A percentile compares a stretch with the other conserved stretches of the same genome.
phyloP scores from a whole-genome alignment of 2,888 invertebrate genomes.

The Pachymerium ferrugineum region DNA sequence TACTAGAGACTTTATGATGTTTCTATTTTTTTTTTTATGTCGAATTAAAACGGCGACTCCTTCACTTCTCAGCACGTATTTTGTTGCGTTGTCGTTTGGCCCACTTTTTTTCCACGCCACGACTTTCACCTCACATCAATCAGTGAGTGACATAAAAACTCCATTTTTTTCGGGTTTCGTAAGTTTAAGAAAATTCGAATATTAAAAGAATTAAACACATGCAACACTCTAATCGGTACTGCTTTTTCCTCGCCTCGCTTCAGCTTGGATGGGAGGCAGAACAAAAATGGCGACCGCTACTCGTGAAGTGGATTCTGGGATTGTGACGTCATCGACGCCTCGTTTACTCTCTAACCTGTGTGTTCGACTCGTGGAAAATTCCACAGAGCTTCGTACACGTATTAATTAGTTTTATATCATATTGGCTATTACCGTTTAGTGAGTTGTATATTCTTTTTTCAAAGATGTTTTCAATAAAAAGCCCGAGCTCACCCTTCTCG shows the following conservation, averaged over 20 bases:
- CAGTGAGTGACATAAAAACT: neutral
- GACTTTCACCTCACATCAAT: constrained; percentile 18
- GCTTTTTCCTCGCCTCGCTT: neutral
- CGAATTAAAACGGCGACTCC: neutral
- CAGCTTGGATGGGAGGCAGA: constrained; percentile 29
- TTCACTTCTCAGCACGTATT: neutral
- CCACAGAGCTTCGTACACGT: neutral
- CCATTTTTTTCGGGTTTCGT: neutral
- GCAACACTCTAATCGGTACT: neutral
- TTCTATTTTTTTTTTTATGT: neutral
- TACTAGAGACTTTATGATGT: neutral
- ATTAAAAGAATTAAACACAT: neutral
- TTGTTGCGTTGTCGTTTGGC: constrained; percentile 19
- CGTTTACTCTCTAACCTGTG: neutral
- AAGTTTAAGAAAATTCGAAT: neutral
- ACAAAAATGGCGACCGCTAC: constrained; percentile 30
- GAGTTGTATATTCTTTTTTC: too few relatives aligned
- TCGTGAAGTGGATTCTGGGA: constrained; percentile 19
- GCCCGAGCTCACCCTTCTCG: too few relatives aligned
- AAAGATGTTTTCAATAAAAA: too few relatives aligned
- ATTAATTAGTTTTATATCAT: neutral
- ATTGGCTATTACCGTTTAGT: neutral
- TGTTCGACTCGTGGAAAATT: neutral
- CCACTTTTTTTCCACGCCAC: neutral
- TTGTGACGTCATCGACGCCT: neutral